phyloP scores from a whole-genome alignment of 1,140 invertebrate genomes.

The Lepidotrigona ventralis region DNA sequence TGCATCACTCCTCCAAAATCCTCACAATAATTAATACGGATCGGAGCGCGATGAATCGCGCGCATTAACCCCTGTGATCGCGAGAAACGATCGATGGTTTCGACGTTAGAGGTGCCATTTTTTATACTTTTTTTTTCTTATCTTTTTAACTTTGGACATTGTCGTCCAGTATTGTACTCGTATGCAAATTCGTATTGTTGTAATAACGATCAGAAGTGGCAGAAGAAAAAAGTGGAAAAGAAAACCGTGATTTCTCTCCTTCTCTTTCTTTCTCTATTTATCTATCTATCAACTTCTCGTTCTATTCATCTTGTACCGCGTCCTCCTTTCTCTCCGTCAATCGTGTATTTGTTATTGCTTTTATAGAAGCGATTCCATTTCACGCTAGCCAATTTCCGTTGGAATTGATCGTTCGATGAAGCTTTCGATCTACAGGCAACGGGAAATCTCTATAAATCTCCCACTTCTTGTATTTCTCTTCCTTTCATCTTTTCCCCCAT shows the following conservation, averaged over 20 bases:
- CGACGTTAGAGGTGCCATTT: constrained; percentile 27
- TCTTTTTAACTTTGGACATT: not conserved
- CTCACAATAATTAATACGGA: constrained; percentile 67
- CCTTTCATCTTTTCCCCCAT: not conserved
- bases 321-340: constrained; percentile 12
- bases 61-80: constrained; percentile 59
- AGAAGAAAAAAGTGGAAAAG: constrained; percentile 76
- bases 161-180: not conserved
- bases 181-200: constrained; percentile 20
- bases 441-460: not conserved
- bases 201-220: constrained; percentile 51
- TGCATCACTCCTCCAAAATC: constrained; percentile 73
- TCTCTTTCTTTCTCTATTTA: constrained; percentile 1
- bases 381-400: constrained; percentile 13
- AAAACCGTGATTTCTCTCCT: constrained; percentile 18
- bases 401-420: not conserved
- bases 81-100: constrained; percentile 45
- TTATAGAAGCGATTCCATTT: not conserved
- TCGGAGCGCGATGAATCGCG: constrained; percentile 26
- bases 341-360: not conserved
- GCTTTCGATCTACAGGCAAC: not conserved
- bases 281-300: too few species aligned
- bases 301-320: not conserved
- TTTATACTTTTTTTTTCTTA: constrained; percentile 1
- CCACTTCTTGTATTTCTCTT: not conserved